Evolutionary conservation across 2,113 vertebrate species (phyloP), one percentile per base, ranked within the genome.

Genomic region (Atrichornis clamosus): DNA sequence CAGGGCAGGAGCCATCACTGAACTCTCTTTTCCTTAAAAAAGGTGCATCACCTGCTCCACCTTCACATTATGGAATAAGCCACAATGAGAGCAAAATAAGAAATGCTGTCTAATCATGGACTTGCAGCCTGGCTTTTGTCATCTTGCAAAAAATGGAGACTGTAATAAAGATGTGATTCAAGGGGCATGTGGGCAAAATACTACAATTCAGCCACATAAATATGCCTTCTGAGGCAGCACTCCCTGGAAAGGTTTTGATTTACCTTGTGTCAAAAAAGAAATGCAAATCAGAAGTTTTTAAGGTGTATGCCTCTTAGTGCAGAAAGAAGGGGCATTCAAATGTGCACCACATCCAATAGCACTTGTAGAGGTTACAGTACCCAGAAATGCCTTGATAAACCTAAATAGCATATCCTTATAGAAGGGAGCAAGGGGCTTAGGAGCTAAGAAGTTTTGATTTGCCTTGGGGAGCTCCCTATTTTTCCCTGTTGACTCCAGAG

Each of bases 1-100:
- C 23, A 83, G 72, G 49, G 53, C 0, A 0, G 39, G 53, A 94
- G 26, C 42, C 44, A 89, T 39, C 47, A 53, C 11, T 1, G 27
- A 85, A 65, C 22, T 83, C 85, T 32, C 22, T 84, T 90, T 77
- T 63, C 60, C 83, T 90, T 89, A 95, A 89, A 95, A 92, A 84
- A 95, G 47, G 68, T 47, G 53, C 33, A 80, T 86, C 59, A 84
- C 80, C 64, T 89, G 68, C 52, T 93, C 52, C 33, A 78, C 60
- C 58, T 75, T 88, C 55, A 44, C 26, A 28, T 67, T 73, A 60
- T 27, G 63, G 50, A 83, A 90, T 84, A 90, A 95, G 10, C 35
- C 35, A 53, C 35, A 65, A 77, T 69, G 78, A 74, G 30, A 69
- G 24, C 41, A 88, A 91, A 94, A 83, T 46, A 83, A 53, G 10